Evolutionary conservation across 2,797 vertebrate genomes (phyloP).

Genomic region (Oreochromis grahami): DNA sequence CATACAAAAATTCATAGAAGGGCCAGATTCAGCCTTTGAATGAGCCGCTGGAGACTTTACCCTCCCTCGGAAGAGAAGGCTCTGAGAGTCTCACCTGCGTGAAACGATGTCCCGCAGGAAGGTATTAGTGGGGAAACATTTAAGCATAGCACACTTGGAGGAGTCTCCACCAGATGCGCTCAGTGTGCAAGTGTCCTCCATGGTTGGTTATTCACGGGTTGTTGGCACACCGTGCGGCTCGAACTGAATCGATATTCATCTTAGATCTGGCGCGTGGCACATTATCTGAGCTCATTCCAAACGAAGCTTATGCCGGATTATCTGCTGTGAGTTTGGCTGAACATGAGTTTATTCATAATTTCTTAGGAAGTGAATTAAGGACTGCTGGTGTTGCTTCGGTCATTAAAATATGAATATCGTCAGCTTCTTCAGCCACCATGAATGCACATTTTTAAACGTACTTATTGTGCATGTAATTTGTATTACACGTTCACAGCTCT

Average conservation of each 20-base stretch:
- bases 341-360: not conserved
- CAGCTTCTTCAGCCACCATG: not conserved
- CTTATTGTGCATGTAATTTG: not conserved
- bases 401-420: not conserved
- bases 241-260: constrained; percentile 50
- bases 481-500: not conserved
- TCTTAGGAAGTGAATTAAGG: not conserved
- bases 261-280: constrained; percentile 36
- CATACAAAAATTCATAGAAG: not conserved
- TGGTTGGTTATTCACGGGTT: constrained; percentile 39
- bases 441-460: not conserved
- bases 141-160: constrained; percentile 5
- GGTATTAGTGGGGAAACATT: constrained; percentile 29
- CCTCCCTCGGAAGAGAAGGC: not conserved
- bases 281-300: constrained; percentile 32
- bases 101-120: not conserved
- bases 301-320: not conserved
- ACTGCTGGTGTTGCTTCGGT: not conserved
- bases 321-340: not conserved
- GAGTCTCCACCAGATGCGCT: constrained; percentile 19
- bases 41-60: not conserved
- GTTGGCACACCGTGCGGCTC: constrained; percentile 18
- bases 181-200: constrained; percentile 38
- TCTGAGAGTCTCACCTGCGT: constrained; percentile 1
- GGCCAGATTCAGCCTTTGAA: not conserved